These are phyloP conservation scores for Thaumatotibia leucotreta DNA, from an alignment of 1,140 invertebrate genomes.

Conservation along the genomic window DNA sequence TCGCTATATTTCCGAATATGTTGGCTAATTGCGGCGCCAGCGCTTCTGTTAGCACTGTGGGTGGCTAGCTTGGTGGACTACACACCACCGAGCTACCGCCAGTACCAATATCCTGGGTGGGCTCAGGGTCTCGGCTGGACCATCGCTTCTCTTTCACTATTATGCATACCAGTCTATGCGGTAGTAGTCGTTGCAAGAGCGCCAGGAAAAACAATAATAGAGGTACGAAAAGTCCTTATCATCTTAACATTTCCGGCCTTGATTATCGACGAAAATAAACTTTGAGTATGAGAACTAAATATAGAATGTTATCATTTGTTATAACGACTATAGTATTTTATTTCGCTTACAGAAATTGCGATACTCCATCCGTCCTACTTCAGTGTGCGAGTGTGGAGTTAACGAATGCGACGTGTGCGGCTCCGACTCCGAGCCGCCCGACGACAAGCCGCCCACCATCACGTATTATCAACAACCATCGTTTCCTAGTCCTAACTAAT, in stretches of 20 bases:
- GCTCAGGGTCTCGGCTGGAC: conserved; percentile 92
- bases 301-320: neutral
- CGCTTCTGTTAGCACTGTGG: conserved; percentile 90
- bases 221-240: conserved; percentile 76
- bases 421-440: conserved; percentile 62
- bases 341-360: conserved; percentile 62
- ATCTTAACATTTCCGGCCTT: neutral
- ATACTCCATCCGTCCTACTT: conserved; percentile 59
- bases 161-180: conserved; percentile 91
- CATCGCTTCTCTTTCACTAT: conserved; percentile 87
- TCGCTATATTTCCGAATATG: conserved; percentile 90
- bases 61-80: conserved; percentile 92
- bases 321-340: neutral
- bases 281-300: neutral
- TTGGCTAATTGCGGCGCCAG: conserved; percentile 88
- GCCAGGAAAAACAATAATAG: conserved; percentile 82
- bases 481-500: conserved; percentile 14
- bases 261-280: neutral
- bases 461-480: conserved; percentile 46
- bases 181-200: conserved; percentile 83
- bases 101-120: conserved; percentile 89
- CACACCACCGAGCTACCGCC: conserved; percentile 86
- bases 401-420: conserved; percentile 66
- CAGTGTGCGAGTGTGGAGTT: conserved; percentile 63
- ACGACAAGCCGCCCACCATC: conserved; percentile 55